Percentiles rank a stretch among this genome's conserved stretches.
Evolutionary conservation across 2,113 vertebrate species (phyloP).

Genomic region (Ceyx cyanopectus): DNA sequence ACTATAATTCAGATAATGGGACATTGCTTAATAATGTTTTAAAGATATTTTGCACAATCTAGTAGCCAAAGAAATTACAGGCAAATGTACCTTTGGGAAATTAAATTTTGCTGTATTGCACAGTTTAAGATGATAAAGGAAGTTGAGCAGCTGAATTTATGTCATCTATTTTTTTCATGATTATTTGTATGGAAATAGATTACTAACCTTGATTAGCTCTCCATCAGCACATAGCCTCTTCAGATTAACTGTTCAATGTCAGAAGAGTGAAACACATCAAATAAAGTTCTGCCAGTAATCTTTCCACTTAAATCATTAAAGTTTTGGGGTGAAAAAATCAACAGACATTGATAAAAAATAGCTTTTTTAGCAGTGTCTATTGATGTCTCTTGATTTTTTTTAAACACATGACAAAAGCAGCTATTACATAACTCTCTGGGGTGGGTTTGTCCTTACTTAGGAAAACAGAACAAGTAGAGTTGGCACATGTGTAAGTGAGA

Average conservation of each 20-base stretch:
- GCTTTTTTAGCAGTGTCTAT: neutral
- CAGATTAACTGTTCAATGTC: conserved; percentile 8
- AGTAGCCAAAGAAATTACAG: neutral
- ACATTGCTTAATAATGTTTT: neutral
- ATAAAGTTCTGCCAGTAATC: neutral
- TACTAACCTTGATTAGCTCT: neutral
- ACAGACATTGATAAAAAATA: too few relatives aligned
- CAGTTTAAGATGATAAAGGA: neutral
- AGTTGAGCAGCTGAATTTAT: neutral
- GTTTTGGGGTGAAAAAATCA: neutral
- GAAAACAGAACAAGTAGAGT: neutral
- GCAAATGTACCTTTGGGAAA: neutral
- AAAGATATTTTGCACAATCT: neutral
- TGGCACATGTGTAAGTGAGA: neutral
- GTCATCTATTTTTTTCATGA: conserved; percentile 1
- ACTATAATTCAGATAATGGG: neutral
- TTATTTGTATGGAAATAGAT: conserved; percentile 29
- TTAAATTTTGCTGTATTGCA: neutral
- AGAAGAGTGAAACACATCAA: neutral
- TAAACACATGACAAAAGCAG: neutral
- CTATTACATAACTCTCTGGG: neutral
- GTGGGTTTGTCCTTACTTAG: neutral
- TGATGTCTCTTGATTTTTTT: conserved; percentile 5
- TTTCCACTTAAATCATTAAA: neutral
- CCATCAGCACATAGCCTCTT: neutral